phyloP scores from a whole-genome alignment of 2,888 invertebrate genomes.

The Torymus auratus region DNA sequence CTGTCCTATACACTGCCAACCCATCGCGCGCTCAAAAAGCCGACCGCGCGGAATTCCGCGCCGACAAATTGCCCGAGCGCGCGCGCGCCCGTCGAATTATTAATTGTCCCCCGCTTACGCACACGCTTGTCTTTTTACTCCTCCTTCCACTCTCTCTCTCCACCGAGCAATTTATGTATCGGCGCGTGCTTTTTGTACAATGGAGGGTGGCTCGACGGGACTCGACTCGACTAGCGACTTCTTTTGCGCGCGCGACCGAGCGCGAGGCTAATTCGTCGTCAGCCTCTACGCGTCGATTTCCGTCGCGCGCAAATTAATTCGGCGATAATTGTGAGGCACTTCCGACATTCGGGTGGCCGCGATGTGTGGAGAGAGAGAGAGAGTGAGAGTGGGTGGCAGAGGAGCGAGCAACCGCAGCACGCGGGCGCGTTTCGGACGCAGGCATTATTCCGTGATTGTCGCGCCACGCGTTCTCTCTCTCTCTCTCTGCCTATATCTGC shows the following conservation, averaged over 20 bases:
- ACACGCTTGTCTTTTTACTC: slow-evolving; percentile 71
- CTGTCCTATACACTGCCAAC: too few relatives aligned
- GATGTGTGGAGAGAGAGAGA: slow-evolving; percentile 51
- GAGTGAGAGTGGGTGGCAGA: slow-evolving; percentile 64
- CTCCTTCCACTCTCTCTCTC: slow-evolving; percentile 63
- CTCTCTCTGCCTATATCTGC: background rate
- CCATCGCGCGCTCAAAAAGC: slow-evolving; percentile 60
- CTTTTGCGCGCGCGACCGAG: too few relatives aligned
- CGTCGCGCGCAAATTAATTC: slow-evolving; percentile 51
- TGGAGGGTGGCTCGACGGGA: too few relatives aligned
- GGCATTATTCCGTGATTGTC: slow-evolving; percentile 75
- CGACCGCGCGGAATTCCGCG: slow-evolving; percentile 67
- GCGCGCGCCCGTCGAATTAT: slow-evolving; percentile 72
- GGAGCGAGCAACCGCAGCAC: slow-evolving; percentile 69
- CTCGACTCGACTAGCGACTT: too few relatives aligned
- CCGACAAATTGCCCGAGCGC: slow-evolving; percentile 71
- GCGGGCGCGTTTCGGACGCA: slow-evolving; percentile 72
- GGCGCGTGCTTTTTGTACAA: slow-evolving; percentile 40
- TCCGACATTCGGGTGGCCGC: too few relatives aligned
- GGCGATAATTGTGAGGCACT: slow-evolving; percentile 61
- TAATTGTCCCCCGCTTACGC: slow-evolving; percentile 67
- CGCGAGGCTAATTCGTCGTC: too few relatives aligned
- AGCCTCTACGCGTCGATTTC: slow-evolving; percentile 22
- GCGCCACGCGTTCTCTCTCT: slow-evolving; percentile 54
- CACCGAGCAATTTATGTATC: slow-evolving; percentile 22